Conservation (phyloP, 2,888 invertebrate species). For the Quadriops clusia region DNA sequence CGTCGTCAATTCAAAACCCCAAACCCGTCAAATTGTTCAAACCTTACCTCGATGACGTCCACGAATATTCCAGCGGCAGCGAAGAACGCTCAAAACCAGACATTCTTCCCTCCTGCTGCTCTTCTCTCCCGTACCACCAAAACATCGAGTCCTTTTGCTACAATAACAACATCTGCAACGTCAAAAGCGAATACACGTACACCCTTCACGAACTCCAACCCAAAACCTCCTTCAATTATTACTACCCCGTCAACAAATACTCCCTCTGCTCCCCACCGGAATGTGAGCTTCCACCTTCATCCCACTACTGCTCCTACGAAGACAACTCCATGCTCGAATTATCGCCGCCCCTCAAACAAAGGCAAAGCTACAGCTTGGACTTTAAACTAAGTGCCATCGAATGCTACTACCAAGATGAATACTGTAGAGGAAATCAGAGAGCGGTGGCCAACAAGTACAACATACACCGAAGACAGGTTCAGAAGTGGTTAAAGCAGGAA, state of each 20-base stretch:
- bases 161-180: conserved; percentile 18
- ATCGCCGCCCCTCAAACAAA: conserved; percentile 25
- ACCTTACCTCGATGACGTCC: conserved; percentile 60
- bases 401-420: conserved; percentile 38
- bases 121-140: conserved; percentile 7
- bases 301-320: conserved; percentile 20
- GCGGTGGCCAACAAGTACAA: conserved; percentile 39
- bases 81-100: conserved; percentile 11
- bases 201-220: conserved; percentile 35
- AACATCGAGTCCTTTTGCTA: conserved; percentile 7
- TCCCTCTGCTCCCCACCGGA: conserved; percentile 19
- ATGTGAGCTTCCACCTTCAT: conserved; percentile 16
- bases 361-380: conserved; percentile 40
- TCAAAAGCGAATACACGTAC: conserved; percentile 26
- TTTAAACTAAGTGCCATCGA: conserved; percentile 44
- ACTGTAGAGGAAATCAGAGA: conserved; percentile 37
- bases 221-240: conserved; percentile 35
- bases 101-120: conserved; percentile 6
- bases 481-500: conserved; percentile 46
- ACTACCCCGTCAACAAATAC: conserved; percentile 34
- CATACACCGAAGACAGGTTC: conserved; percentile 40
- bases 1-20: conserved; percentile 2
- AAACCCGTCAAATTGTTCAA: conserved; percentile 64
- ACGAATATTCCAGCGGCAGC: conserved; percentile 34
- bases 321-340: conserved; percentile 15